A percentile compares a stretch with the other conserved stretches of the same genome.
These are phyloP conservation scores for Carterocephalus palaemon DNA, from an alignment of 2,888 invertebrate species.

Conservation along the genomic window DNA sequence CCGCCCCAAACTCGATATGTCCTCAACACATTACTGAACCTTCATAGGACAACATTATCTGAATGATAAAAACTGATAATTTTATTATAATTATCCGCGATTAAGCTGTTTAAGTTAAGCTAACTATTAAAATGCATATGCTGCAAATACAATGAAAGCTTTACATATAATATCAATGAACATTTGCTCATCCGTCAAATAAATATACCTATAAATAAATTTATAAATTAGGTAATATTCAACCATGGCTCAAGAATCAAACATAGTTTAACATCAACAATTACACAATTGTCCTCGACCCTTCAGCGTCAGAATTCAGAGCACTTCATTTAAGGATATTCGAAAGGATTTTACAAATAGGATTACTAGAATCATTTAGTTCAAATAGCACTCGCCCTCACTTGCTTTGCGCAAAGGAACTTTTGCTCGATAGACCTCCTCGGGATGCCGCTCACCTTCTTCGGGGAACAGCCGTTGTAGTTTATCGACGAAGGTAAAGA, in stretches of 20 bases:
- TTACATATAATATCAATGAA: constrained; percentile 3
- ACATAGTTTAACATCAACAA: constrained; percentile 13
- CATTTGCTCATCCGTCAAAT: background rate
- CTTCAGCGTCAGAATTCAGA: too few relatives aligned
- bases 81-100: background rate
- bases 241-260: constrained; percentile 4
- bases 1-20: constrained; percentile 12
- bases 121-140: constrained; percentile 1
- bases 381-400: constrained; percentile 65
- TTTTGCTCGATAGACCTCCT: constrained; percentile 70
- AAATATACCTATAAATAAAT: background rate
- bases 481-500: constrained; percentile 75
- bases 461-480: constrained; percentile 58
- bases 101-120: constrained; percentile 9
- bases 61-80: too few relatives aligned
- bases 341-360: constrained; percentile 5
- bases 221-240: constrained; percentile 2
- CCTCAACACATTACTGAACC: constrained; percentile 1
- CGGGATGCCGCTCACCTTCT: constrained; percentile 72
- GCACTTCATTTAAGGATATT: constrained; percentile 6
- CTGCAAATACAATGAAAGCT: constrained; percentile 15
- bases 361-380: background rate
- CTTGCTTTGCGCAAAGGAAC: constrained; percentile 65
- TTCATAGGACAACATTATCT: too few relatives aligned
- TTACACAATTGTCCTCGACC: too few relatives aligned